A percentile compares a stretch with the other conserved stretches of the same genome.
These are phyloP conservation scores for Glyptemys insculpta DNA, from an alignment of 2,797 vertebrate genomes.

Conservation along the genomic window DNA sequence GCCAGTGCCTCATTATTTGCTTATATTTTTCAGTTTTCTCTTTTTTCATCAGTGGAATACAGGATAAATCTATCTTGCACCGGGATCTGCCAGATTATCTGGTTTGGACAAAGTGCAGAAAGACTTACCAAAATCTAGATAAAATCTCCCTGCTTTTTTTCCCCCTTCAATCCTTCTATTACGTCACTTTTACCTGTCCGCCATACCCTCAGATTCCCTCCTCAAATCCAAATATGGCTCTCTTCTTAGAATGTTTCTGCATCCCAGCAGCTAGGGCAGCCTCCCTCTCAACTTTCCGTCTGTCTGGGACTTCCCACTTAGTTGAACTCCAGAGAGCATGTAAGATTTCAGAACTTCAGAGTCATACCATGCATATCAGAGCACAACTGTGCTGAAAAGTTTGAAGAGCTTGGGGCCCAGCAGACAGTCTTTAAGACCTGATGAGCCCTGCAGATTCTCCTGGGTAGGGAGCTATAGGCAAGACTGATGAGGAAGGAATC, in stretches of 20 bases:
- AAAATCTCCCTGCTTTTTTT: too few species aligned
- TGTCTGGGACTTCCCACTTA: too few species aligned
- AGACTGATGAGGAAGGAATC: background rate
- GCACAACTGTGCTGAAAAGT: background rate
- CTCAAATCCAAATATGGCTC: too few species aligned
- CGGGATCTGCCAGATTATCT: background rate
- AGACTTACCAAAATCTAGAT: background rate
- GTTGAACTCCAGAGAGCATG: too few species aligned
- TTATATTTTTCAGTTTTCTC: background rate
- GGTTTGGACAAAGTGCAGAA: background rate
- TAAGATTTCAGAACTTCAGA: background rate
- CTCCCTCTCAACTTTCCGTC: too few species aligned
- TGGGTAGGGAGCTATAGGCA: background rate
- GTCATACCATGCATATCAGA: background rate
- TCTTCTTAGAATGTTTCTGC: background rate
- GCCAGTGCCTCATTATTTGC: background rate
- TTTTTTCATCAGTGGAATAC: background rate
- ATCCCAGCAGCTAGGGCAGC: fast-evolving
- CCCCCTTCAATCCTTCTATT: too few species aligned
- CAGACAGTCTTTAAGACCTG: background rate
- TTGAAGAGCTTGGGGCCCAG: background rate
- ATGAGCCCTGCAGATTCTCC: background rate
- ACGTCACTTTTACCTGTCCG: too few species aligned
- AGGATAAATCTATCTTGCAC: background rate
- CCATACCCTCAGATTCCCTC: too few species aligned